Evolutionary conservation across 2,113 vertebrate species (phyloP), one percentile per base, ranked within the genome.

Genomic region (Sylvietta virens): DNA sequence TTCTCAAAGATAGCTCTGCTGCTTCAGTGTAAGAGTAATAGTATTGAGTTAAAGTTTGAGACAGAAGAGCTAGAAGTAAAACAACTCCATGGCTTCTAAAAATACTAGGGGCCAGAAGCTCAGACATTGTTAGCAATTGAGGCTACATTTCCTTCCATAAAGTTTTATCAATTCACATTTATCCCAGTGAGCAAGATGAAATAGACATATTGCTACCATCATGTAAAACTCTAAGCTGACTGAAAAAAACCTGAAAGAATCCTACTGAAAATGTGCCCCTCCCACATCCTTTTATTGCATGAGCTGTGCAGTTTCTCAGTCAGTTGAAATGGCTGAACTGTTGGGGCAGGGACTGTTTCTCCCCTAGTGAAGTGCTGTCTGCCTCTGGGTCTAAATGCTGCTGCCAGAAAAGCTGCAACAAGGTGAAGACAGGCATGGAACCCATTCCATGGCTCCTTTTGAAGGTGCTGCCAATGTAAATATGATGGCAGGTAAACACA

Each of bases 221-320:
- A 19, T 57, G 31, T 71, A 64, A 83, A 92, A 51, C 18, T 62
- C n/a, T 18, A 64, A 61, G 40, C n/a, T 82, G 45, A 67, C 50
- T 61, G 42, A 50, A 72, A 83, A 71, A 74, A 67, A 51, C 10
- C 15, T 3, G 12, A 15, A 62, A 27, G 23, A 1, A 8, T 77
- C 86, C 73, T 50, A 66, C 47, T 47, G 39, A 39, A 88, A 88
- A 54, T 21, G 19, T 84, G 13, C 5, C 31, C 4, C 15, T 69
- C 15, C 31, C n/a, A 45, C 0, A 0, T 3, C 5, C 0, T 0
- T 69, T 73, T 53, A 26, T 21, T 91, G 61, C 86, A 65, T 16
- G 18, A 81, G 15, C 28, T 60, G 31, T 67, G 9, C 11, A 5
- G 39, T 35, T 84, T 91, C 62, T 47, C 54, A 44, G 24, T 18